Base-by-base conservation (phyloP, 2,888 invertebrate species). In the Penaeus monodon region DNA sequence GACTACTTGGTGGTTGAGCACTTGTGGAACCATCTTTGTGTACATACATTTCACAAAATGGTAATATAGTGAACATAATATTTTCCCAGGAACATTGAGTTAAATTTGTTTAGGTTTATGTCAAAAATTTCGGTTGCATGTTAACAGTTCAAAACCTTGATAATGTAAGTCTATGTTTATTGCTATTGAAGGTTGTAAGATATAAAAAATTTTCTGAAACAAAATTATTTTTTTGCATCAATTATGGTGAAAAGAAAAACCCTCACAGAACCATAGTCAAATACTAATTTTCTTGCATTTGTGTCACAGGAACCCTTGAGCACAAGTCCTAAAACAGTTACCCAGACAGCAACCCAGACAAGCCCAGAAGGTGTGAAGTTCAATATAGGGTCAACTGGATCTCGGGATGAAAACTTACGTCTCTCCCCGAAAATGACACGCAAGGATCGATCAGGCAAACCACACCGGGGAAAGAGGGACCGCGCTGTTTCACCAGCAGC, bases 331-430 rank as follows among this genome's bases (percentile, higher is more conserved):
- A 92, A 92, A 88, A 92, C 92, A 92, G 92, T 95, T 38, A 94
- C 94, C 1, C 95, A 95, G 92, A 94, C 95, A 20, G 95, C 95
- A 73, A 95, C 95, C 1, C 96, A 95, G 92, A 95, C 95, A 0
- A 95, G 95, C 57, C 95, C 95, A 0, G 95, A 95, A 91, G 91
- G 91, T 65, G 89, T 92, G 92, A 93, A 93, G 91, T 95, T 95
- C 91, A 94, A 94, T 83, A 94, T 95, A 84, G 95, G 95, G 7
- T 92, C 94, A 17, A 92, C 93, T 7, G 92, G 93, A 24, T 91
- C 92, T 10, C 92, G 92, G 76, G 94, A 94, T 24, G 94, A 94
- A 85, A 78, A 90, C 2, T 88, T 90, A 20, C 93, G 94, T 77
- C 91, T 94, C 2, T 94, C 94, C 0, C 94, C 94, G 1, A 94